Evolutionary conservation across 2,113 vertebrate genomes (phyloP), one percentile per base, ranked within the genome.

Genomic region (Noturus placidus): DNA sequence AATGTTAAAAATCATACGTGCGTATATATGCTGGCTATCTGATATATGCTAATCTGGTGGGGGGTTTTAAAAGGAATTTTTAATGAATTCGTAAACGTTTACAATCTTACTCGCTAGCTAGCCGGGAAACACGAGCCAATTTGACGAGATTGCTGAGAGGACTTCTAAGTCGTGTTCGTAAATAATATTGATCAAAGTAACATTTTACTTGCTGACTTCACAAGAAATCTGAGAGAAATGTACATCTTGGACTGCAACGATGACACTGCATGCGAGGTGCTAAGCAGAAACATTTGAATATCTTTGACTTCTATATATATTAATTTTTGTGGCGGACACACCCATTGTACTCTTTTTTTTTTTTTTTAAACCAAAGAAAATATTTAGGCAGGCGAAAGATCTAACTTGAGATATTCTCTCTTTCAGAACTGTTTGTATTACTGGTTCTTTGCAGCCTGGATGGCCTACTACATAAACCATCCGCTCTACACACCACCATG

Each of bases 381-480:
- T 54, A 54, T n/a, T 78, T 46, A n/a, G 20, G 25, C 33, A 30
- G 22, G n/a, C 13, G 30, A 9, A 67, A 57, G 57, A 78, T 5
- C 11, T 33, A 42, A 70, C 14, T 33, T 57, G 20, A 42, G 4
- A 5, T 59, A 38, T n/a, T 69, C 76, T 91, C 92, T 94, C 67
- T 93, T 92, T 78, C 94, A 98, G 97, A 98, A 97, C 89, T 98
- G 97, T 91, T 95, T 96, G 84, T 98, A 97, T 93, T 97, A 98
- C 91, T 98, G 97, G 97, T 96, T 95, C 83, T 93, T 96, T 30
- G 97, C 97, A 0, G 97, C 97, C 0, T 98, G 97, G 97, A 97
- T 98, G 97, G 97, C 97, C 5, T 98, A 98, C 87, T 97, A 98
- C 93, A 97, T 98, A 91, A 98, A 98, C 93, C 97, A 98, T 92